A percentile compares a stretch with the other conserved stretches of the same genome.
Conservation (phyloP, 2,888 invertebrate species). For the Macrosoma leucophasiata region DNA sequence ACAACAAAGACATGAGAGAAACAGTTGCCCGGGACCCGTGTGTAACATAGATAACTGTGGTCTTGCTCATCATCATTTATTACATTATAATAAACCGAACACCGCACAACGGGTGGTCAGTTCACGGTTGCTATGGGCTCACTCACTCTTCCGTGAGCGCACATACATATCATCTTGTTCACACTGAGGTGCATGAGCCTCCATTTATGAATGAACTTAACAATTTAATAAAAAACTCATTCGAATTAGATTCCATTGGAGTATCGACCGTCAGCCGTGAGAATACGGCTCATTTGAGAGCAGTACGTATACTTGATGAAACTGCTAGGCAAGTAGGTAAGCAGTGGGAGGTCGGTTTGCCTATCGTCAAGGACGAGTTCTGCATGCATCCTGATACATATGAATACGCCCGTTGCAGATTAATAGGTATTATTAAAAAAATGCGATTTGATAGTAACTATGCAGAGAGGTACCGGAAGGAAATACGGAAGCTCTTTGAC, state of each 20-base stretch:
- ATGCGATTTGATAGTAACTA: constrained; percentile 10
- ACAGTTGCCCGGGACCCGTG: constrained; percentile 7
- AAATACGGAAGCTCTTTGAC: constrained; percentile 20
- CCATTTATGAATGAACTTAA: constrained; percentile 17
- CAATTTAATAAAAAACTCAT: constrained; percentile 20
- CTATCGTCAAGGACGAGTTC: constrained; percentile 20
- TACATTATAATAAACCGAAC: constrained; percentile 15
- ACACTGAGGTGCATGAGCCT: constrained; percentile 6
- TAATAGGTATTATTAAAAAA: constrained; percentile 14
- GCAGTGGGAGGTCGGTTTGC: constrained; percentile 25
- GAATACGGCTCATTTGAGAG: constrained; percentile 23
- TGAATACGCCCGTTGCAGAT: constrained; percentile 13
- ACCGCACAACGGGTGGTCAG: constrained; percentile 16
- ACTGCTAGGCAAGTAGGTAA: constrained; percentile 17
- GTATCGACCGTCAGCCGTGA: constrained; percentile 21
- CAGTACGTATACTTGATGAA: constrained; percentile 22
- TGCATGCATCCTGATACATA: constrained; percentile 22
- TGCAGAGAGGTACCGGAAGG: constrained; percentile 13
- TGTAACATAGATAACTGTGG: constrained; percentile 18
- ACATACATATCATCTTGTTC: constrained; percentile 17
- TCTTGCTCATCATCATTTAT: constrained; percentile 15
- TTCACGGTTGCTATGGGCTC: constrained; percentile 21
- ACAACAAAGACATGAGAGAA: constrained; percentile 3
- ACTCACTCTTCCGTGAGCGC: constrained; percentile 15
- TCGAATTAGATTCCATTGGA: constrained; percentile 25